Evolutionary conservation across 1,140 invertebrate genomes (phyloP).

Genomic region (Pygmarrhopalites habei): DNA sequence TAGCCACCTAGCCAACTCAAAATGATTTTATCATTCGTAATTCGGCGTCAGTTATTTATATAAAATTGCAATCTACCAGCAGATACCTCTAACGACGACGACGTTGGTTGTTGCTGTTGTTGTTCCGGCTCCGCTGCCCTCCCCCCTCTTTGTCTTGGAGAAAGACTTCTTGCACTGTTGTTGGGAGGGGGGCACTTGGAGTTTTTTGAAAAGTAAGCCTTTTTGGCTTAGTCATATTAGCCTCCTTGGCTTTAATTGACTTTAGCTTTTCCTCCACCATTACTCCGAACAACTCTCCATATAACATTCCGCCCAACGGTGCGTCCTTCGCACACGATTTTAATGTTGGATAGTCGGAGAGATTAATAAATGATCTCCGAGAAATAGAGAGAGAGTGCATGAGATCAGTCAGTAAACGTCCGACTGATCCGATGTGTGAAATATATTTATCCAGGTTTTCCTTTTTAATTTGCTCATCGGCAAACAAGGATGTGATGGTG

Average conservation of each 20-base stretch:
- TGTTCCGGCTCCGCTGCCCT: not conserved
- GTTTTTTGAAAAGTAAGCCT: not conserved
- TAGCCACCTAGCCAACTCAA: conserved; percentile 1
- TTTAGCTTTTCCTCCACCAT: not conserved
- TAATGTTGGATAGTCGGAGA: not conserved
- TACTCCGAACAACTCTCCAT: not conserved
- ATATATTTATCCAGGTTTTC: no score
- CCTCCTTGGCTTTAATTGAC: not conserved
- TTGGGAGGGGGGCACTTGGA: not conserved
- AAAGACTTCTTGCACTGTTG: not conserved
- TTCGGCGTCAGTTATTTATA: not conserved
- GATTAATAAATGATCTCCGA: not conserved
- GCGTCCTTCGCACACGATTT: not conserved
- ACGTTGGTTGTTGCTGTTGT: not conserved
- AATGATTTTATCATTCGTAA: not conserved
- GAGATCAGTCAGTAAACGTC: not conserved
- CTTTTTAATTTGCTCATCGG: no score
- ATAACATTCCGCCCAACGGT: not conserved
- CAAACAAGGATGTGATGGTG: no score
- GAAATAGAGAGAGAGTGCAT: not conserved
- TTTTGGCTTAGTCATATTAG: not conserved
- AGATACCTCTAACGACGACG: not conserved
- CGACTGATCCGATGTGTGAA: no score
- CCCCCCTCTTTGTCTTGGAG: not conserved
- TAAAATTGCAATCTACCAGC: not conserved